phyloP scores from a whole-genome alignment of 2,113 vertebrate species.

The Eulemur macaco region DNA sequence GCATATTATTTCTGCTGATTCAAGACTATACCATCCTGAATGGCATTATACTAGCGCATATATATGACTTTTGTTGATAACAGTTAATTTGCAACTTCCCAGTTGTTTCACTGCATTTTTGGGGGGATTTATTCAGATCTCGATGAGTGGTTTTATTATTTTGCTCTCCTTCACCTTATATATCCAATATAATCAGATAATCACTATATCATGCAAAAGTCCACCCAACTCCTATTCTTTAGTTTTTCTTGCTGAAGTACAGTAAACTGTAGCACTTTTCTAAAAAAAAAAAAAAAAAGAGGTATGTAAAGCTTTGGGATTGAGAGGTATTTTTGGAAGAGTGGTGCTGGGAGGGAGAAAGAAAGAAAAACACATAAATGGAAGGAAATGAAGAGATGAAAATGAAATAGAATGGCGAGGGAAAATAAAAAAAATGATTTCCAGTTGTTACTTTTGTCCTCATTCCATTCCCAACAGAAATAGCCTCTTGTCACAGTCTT shows the following conservation, averaged over 20 bases:
- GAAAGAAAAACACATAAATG: background rate
- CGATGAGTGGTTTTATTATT: background rate
- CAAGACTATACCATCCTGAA: background rate
- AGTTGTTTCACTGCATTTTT: background rate
- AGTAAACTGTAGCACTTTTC: background rate
- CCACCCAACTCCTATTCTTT: background rate
- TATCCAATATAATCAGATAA: background rate
- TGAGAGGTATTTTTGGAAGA: background rate
- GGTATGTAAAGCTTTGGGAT: background rate
- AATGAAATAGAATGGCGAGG: background rate
- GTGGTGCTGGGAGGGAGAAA: rapidly evolving
- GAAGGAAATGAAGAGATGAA: background rate
- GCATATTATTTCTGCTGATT: background rate
- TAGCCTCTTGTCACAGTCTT: background rate
- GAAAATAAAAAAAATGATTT: background rate
- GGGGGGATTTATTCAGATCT: background rate
- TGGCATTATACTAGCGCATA: background rate
- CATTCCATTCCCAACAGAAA: background rate
- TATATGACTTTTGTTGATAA: background rate
- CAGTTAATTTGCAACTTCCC: background rate
- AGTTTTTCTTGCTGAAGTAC: background rate
- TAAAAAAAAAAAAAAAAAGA: background rate
- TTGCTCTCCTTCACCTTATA: background rate
- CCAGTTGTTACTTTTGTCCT: background rate
- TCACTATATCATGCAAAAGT: background rate